phyloP scores from a whole-genome alignment of 1,140 invertebrate genomes.

The Leptoteleia sp. region DNA sequence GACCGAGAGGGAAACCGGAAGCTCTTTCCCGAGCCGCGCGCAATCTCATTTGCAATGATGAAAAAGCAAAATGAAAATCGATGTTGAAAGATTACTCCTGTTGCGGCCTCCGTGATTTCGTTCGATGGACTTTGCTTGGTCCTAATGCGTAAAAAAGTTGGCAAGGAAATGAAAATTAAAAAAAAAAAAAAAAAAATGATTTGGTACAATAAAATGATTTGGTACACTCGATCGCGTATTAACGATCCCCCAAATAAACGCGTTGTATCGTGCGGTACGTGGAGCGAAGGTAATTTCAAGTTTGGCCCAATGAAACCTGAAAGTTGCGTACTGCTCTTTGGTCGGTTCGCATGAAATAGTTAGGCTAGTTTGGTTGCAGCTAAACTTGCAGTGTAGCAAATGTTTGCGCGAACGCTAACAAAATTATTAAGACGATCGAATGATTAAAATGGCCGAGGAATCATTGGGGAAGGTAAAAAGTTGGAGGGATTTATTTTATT shows the following conservation, averaged over 20 bases:
- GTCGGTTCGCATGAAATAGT: conserved; percentile 11
- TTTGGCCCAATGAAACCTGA: neutral
- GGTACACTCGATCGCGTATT: conserved; percentile 9
- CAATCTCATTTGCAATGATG: conserved; percentile 23
- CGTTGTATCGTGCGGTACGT: too few relatives aligned
- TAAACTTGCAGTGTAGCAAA: conserved; percentile 13
- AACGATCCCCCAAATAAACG: neutral
- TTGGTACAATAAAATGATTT: too few relatives aligned
- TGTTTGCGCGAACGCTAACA: conserved; percentile 13
- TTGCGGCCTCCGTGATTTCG: too few relatives aligned
- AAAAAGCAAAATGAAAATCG: conserved; percentile 20
- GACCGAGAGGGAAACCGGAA: conserved; percentile 6
- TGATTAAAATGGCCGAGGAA: conserved; percentile 14
- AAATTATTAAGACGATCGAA: conserved; percentile 3
- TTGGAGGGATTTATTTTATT: neutral
- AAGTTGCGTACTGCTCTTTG: neutral
- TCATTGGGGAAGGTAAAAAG: conserved; percentile 1
- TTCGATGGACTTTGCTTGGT: too few relatives aligned
- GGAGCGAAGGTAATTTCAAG: conserved; percentile 10
- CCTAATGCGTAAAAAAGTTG: too few relatives aligned
- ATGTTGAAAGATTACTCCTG: conserved; percentile 22
- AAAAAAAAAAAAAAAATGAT: neutral
- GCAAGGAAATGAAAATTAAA: neutral
- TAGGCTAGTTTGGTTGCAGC: conserved; percentile 8
- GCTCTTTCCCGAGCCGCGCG: conserved; percentile 4